These are phyloP conservation scores for Sphaerophoria rueppellii DNA, from an alignment of 2,888 invertebrate genomes.

Conservation along the genomic window DNA sequence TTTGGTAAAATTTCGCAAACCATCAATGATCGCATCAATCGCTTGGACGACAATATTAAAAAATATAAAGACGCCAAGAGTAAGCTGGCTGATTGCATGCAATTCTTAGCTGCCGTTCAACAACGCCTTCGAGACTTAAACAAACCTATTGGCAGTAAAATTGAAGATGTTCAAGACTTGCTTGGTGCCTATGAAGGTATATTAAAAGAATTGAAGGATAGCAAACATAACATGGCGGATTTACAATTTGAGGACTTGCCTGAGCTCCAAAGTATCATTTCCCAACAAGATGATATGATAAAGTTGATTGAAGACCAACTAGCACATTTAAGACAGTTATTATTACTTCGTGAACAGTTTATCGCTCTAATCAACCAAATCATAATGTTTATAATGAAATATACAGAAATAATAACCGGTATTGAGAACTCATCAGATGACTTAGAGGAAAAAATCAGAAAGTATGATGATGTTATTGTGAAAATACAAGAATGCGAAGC, in stretches of 20 bases:
- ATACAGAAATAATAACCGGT: constrained; percentile 91
- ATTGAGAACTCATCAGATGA: constrained; percentile 92
- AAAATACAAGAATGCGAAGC: constrained; percentile 96
- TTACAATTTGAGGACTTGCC: constrained; percentile 89
- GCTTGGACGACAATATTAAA: constrained; percentile 89
- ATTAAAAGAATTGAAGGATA: constrained; percentile 89
- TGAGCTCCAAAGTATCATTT: constrained; percentile 90
- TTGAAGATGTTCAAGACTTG: constrained; percentile 94
- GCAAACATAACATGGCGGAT: constrained; percentile 90
- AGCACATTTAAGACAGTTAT: constrained; percentile 89
- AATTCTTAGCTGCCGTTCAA: constrained; percentile 92
- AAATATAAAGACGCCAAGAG: constrained; percentile 92
- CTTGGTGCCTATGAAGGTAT: constrained; percentile 90
- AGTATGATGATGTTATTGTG: constrained; percentile 92
- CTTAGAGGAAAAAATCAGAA: constrained; percentile 92
- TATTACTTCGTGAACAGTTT: constrained; percentile 93
- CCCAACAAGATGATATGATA: constrained; percentile 93
- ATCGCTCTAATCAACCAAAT: constrained; percentile 93
- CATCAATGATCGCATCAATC: constrained; percentile 89
- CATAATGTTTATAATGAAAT: constrained; percentile 92
- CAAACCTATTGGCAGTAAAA: constrained; percentile 92
- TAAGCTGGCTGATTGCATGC: constrained; percentile 90
- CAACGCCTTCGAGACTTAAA: constrained; percentile 91
- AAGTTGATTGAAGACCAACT: constrained; percentile 93
- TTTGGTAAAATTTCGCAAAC: constrained; percentile 89